phyloP scores from a whole-genome alignment of 2,113 vertebrate genomes.

The Xenopus borealis region DNA sequence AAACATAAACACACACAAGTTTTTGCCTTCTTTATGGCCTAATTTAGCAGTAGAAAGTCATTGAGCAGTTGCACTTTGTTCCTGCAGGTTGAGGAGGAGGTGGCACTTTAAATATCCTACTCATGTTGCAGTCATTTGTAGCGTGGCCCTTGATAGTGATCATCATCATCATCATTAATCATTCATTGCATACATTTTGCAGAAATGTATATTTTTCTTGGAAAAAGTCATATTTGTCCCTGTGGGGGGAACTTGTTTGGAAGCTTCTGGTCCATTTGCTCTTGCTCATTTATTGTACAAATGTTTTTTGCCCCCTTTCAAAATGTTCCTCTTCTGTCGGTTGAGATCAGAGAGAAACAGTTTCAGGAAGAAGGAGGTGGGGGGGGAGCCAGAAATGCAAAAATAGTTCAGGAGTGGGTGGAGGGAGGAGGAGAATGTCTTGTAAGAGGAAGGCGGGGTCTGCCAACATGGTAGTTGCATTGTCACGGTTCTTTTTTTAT shows the following conservation, averaged over 20 bases:
- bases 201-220: too few species aligned
- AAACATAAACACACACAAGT: too few species aligned
- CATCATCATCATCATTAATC: too few species aligned
- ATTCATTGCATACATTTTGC: too few species aligned
- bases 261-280: background rate
- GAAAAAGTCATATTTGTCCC: background rate
- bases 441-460: constrained; percentile 20
- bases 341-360: constrained; percentile 25
- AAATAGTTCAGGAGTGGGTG: constrained; percentile 40
- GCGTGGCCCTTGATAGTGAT: too few species aligned
- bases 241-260: background rate
- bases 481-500: constrained; percentile 14
- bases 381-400: constrained; percentile 23
- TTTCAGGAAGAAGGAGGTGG: constrained; percentile 24
- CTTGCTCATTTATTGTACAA: background rate
- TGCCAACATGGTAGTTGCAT: constrained; percentile 16
- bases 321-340: background rate
- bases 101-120: too few species aligned
- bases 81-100: too few species aligned
- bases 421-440: constrained; percentile 35
- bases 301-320: background rate
- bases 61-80: too few species aligned
- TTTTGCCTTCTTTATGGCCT: too few species aligned
- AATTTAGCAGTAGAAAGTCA: too few species aligned
- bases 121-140: too few species aligned